Evolutionary conservation across 1,140 invertebrate genomes (phyloP).

Genomic region (Ceratitis capitata): DNA sequence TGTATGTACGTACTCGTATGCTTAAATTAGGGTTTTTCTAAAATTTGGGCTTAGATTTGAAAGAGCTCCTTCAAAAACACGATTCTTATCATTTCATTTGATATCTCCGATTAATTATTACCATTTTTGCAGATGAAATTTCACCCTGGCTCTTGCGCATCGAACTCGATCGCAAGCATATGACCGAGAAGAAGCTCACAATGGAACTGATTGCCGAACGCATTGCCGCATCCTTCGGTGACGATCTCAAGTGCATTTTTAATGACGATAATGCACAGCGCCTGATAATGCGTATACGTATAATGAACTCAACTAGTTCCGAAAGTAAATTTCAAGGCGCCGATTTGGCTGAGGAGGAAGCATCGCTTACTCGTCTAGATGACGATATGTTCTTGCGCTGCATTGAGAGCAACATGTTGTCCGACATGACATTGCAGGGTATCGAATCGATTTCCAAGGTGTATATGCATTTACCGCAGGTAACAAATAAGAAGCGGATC

Average conservation of each 20-base stretch:
- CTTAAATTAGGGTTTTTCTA: too few species aligned
- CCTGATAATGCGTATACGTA: slow-evolving; percentile 94
- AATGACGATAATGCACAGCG: slow-evolving; percentile 99
- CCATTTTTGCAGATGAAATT: slow-evolving; percentile 72
- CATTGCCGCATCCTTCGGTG: slow-evolving; percentile 96
- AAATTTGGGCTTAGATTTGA: too few species aligned
- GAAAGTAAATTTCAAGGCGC: slow-evolving; percentile 84
- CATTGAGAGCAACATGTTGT: slow-evolving; percentile 97
- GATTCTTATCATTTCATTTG: neutral
- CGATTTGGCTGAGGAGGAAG: slow-evolving; percentile 70
- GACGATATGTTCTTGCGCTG: slow-evolving; percentile 97
- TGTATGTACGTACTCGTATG: neutral
- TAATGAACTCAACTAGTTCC: slow-evolving; percentile 86
- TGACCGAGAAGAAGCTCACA: slow-evolving; percentile 98
- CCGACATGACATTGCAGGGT: slow-evolving; percentile 95
- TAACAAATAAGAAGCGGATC: slow-evolving; percentile 95
- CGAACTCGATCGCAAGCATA: slow-evolving; percentile 95
- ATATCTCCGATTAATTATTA: neutral
- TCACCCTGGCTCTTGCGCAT: slow-evolving; percentile 97
- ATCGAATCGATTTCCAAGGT: slow-evolving; percentile 89
- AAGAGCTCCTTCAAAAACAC: too few species aligned
- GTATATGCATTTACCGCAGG: slow-evolving; percentile 98
- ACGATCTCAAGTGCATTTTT: slow-evolving; percentile 98
- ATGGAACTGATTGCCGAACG: slow-evolving; percentile 99
- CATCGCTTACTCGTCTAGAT: slow-evolving; percentile 97